Conservation (phyloP, 2,888 invertebrate genomes). For the Cyaniris semiargus region DNA sequence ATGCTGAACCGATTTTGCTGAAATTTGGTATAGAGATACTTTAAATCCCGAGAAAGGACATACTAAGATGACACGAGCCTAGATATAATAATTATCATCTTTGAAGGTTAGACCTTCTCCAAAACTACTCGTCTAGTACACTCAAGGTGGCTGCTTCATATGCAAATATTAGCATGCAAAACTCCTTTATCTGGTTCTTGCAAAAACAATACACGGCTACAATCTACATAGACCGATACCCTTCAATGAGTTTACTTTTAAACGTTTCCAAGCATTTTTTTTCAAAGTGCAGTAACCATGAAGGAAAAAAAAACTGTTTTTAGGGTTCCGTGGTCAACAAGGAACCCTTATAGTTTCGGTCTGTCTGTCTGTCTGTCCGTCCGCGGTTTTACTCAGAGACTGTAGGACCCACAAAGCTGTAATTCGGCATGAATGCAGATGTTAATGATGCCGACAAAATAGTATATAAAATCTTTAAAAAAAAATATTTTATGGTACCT, state of each 20-base stretch:
- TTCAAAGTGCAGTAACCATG: background rate
- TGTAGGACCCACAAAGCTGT: no score
- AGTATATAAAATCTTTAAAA: no score
- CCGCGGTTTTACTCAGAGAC: no score
- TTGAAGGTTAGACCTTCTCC: background rate
- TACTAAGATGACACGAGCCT: background rate
- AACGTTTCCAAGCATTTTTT: constrained; percentile 37
- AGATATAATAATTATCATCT: background rate
- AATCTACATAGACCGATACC: background rate
- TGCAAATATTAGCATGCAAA: constrained; percentile 52
- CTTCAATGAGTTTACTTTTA: constrained; percentile 17
- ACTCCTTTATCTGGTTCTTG: constrained; percentile 42
- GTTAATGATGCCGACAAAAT: no score
- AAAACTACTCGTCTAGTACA: background rate
- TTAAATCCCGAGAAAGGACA: no score
- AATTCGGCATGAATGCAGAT: no score
- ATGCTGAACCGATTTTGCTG: no score
- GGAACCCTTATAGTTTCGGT: no score
- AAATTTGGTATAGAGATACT: no score
- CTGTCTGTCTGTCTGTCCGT: no score
- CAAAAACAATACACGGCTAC: constrained; percentile 20
- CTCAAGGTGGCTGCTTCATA: constrained; percentile 64
- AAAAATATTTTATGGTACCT: no score
- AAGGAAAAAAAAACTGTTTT: background rate
- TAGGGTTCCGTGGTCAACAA: no score